Conservation (phyloP, 2,797 vertebrate species). For the Onychomys leucogaster region DNA sequence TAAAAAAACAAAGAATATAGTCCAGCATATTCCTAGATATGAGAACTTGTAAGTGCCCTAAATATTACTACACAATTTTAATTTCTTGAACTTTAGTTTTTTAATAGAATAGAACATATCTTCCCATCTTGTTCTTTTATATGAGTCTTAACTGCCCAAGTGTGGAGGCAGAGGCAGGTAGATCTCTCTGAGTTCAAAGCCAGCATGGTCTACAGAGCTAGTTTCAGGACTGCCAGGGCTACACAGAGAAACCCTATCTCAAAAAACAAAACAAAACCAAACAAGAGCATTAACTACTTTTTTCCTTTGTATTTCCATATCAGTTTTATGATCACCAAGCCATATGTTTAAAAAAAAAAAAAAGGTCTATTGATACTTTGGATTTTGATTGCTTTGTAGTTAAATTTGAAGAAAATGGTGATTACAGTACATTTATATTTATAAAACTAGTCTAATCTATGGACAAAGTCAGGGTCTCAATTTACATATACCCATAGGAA, state of each 20-base stretch:
- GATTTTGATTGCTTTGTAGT: background rate
- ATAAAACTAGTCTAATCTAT: background rate
- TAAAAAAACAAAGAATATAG: background rate
- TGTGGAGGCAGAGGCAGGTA: background rate
- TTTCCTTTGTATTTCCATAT: background rate
- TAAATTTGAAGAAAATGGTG: background rate
- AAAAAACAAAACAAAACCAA: background rate
- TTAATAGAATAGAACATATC: background rate
- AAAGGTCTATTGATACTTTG: background rate
- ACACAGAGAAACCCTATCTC: background rate
- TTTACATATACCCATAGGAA: background rate
- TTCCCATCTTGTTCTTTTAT: background rate
- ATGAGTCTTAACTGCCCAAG: background rate
- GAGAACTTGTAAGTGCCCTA: background rate
- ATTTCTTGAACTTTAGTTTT: background rate
- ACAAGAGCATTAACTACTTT: background rate
- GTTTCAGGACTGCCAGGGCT: background rate
- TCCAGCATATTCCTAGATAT: background rate
- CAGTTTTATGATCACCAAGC: background rate
- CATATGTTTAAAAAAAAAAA: background rate
- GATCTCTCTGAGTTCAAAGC: background rate
- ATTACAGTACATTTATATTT: background rate
- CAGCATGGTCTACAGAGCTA: background rate
- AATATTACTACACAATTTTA: background rate
- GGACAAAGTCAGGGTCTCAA: background rate